These are phyloP conservation scores for Ichneumoninae sp. DNA, from an alignment of 2,888 invertebrate species.

Conservation along the genomic window DNA sequence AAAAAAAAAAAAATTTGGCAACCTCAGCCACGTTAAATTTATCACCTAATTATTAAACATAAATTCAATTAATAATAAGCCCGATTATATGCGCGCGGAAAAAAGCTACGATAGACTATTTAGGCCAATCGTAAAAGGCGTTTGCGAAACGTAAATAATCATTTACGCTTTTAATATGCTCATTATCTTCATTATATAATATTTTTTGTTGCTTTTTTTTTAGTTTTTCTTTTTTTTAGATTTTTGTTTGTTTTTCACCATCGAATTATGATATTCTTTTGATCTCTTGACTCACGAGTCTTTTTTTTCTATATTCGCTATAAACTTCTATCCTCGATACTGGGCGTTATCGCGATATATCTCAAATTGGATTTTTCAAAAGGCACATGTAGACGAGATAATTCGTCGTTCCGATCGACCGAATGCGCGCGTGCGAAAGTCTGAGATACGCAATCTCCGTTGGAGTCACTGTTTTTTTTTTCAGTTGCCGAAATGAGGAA, in stretches of 20 bases:
- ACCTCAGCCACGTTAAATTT: constrained; percentile 65
- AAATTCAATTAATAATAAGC: constrained; percentile 70
- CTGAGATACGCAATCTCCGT: background rate
- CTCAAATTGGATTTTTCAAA: constrained; percentile 61
- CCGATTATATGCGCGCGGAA: constrained; percentile 68
- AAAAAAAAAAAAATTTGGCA: constrained; percentile 41
- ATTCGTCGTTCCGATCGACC: constrained; percentile 61
- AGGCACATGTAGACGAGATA: constrained; percentile 68
- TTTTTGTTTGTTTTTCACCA: constrained; percentile 36
- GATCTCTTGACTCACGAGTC: constrained; percentile 58
- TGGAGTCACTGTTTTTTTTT: constrained; percentile 18
- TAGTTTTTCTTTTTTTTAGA: constrained; percentile 34
- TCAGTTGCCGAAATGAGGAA: constrained; percentile 48
- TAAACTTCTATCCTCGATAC: constrained; percentile 41
- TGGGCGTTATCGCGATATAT: constrained; percentile 58
- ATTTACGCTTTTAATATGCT: constrained; percentile 48
- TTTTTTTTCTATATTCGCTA: constrained; percentile 45
- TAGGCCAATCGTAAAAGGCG: constrained; percentile 65
- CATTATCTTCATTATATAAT: constrained; percentile 48
- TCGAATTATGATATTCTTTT: constrained; percentile 52
- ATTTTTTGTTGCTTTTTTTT: constrained; percentile 52
- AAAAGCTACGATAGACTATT: constrained; percentile 64
- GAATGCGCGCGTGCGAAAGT: constrained; percentile 59
- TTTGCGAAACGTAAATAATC: constrained; percentile 50
- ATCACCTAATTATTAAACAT: constrained; percentile 70